Conservation (phyloP, 2,113 vertebrate genomes). For the Phainopepla nitens region DNA sequence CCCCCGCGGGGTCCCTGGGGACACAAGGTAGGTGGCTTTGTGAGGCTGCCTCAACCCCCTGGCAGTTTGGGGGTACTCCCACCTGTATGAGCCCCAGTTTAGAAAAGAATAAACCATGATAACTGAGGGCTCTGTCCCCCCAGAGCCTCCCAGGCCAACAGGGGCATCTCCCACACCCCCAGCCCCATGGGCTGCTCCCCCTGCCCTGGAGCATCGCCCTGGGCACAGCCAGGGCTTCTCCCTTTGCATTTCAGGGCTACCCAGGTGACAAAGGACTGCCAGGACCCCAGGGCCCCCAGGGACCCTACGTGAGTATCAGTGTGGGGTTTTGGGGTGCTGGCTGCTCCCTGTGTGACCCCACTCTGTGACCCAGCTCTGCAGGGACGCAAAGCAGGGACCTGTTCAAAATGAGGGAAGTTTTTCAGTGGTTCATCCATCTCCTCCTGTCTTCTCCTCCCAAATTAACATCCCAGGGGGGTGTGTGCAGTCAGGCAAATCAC, state of each 20-base stretch:
- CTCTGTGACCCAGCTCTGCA: not conserved
- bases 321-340: not conserved
- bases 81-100: rapidly evolving
- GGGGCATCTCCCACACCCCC: rapidly evolving
- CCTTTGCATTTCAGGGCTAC: constrained; percentile 69
- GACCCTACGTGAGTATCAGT: constrained; percentile 75
- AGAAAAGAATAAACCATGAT: not conserved
- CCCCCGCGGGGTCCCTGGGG: constrained; percentile 76
- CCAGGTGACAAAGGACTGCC: constrained; percentile 68
- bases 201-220: not conserved
- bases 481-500: not conserved
- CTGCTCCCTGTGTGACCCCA: not conserved
- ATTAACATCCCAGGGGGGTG: not conserved
- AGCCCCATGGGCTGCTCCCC: not conserved
- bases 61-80: not conserved
- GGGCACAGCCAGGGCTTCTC: not conserved
- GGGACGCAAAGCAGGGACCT: rapidly evolving
- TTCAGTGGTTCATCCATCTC: not conserved
- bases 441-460: not conserved
- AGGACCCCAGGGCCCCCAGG: constrained; percentile 77
- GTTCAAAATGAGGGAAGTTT: not conserved
- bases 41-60: not conserved
- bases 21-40: constrained; percentile 73
- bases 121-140: not conserved
- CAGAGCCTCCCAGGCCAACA: not conserved